A percentile compares a stretch with the other conserved stretches of the same genome.
phyloP scores from a whole-genome alignment of 92 coral and sea anemone species.

The Epizoanthus fatuus region DNA sequence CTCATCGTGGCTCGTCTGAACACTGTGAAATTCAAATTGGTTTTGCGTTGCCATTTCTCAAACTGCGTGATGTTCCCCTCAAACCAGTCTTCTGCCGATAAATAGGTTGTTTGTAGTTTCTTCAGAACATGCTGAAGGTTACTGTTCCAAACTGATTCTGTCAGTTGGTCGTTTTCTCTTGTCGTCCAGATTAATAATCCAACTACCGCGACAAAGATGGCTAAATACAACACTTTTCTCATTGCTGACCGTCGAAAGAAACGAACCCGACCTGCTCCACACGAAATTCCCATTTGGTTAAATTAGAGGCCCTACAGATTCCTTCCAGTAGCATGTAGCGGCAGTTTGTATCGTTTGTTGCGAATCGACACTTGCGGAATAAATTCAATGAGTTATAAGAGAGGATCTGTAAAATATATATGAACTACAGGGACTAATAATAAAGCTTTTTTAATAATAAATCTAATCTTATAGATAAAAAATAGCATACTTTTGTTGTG shows the following conservation, averaged over 20 bases:
- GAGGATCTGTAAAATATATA: no score
- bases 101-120: neutral
- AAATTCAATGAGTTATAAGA: no score
- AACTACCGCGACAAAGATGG: neutral
- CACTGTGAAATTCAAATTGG: slow-evolving; percentile 27
- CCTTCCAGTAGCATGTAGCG: no score
- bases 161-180: neutral
- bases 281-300: neutral
- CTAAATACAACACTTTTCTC: neutral
- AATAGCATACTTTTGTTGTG: no score
- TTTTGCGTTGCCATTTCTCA: slow-evolving; percentile 10
- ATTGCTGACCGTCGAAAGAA: neutral
- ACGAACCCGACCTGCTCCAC: slow-evolving; percentile 5
- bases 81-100: slow-evolving; percentile 30
- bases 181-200: neutral
- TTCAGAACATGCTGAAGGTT: neutral
- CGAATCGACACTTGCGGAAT: no score
- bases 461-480: no score
- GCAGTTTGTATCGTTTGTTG: no score
- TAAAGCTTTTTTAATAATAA: no score
- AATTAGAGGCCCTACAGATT: neutral
- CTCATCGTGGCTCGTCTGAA: slow-evolving; percentile 5
- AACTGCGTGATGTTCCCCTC: slow-evolving; percentile 47
- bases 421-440: no score
- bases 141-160: neutral